Evolutionary conservation across 2,113 vertebrate genomes (phyloP).

Genomic region (Anas platyrhynchos): DNA sequence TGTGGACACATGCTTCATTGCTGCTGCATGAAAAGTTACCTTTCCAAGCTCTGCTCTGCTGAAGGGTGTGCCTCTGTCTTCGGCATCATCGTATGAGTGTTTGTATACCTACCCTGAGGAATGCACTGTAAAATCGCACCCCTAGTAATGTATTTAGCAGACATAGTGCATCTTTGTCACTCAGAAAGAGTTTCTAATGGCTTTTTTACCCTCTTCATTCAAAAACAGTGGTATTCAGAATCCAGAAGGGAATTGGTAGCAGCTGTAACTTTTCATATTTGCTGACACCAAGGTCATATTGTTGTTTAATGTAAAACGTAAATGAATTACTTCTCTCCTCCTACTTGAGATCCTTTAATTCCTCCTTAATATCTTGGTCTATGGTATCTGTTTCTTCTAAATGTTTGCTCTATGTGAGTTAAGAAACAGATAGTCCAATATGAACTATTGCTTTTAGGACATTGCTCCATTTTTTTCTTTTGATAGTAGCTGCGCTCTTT

Average conservation of each 20-base stretch:
- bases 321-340: background rate
- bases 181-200: background rate
- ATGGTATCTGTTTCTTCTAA: background rate
- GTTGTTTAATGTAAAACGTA: background rate
- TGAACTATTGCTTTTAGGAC: background rate
- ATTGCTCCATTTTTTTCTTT: background rate
- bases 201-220: background rate
- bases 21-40: background rate
- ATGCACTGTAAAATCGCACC: background rate
- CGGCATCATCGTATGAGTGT: fast-evolving
- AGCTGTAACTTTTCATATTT: background rate
- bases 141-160: background rate
- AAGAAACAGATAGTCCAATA: background rate
- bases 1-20: background rate
- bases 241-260: background rate
- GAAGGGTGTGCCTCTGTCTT: background rate
- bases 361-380: background rate
- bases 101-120: background rate
- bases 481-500: background rate
- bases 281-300: background rate
- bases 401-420: background rate
- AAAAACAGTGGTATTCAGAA: background rate
- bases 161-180: background rate
- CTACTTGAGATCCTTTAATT: background rate
- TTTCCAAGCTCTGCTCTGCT: background rate